Evolutionary conservation across 2,797 vertebrate species (phyloP), one percentile per base, ranked within the genome.

Genomic region (Hoplostethus atlanticus): DNA sequence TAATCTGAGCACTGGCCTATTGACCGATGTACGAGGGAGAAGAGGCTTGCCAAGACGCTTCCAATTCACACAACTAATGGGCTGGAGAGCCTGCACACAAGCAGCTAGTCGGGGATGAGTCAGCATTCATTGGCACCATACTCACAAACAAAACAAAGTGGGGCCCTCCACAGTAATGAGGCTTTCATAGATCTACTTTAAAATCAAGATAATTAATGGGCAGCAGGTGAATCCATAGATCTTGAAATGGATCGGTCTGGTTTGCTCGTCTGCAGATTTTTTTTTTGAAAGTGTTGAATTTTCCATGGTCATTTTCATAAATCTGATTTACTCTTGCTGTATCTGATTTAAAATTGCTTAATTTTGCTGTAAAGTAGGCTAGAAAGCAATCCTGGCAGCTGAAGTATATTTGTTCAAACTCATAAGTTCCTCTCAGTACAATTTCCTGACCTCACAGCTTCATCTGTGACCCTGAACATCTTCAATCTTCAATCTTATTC

Each of bases 1-100:
- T 83, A 77, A 87, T 85, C 73, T n/a, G 62, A 79, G 66, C 12
- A 38, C 67, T 82, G 81, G 67, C 77, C 79, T 36, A 68, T 69
- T 79, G 87, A 84, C 85, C 60, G 57, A 68, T 34, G 53, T n/a
- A 25, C 9, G 36, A 58, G 59, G 64, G 64, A 77, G 21, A 62
- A 56, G 63, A 46, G 65, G 59, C 76, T 71, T 31, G 48, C 58
- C 38, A 9, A 80, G 73, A 69, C 79, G 13, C 83, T 56, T 69
- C 76, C 87, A 86, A 77, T 84, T 89, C 84, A 83, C 70, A 73
- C 31, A n/a, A 58, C 77, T 92, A 89, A 90, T 84, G 72, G 84
- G 84, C 76, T 58, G 73, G 62, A 70, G 87, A 77, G 72, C 17
- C 63, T 21, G 74, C 65, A 48, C 62, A 38, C 56, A 21, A 6